Evolutionary conservation across 2,888 invertebrate species (phyloP).

Genomic region (Pammene aurita): DNA sequence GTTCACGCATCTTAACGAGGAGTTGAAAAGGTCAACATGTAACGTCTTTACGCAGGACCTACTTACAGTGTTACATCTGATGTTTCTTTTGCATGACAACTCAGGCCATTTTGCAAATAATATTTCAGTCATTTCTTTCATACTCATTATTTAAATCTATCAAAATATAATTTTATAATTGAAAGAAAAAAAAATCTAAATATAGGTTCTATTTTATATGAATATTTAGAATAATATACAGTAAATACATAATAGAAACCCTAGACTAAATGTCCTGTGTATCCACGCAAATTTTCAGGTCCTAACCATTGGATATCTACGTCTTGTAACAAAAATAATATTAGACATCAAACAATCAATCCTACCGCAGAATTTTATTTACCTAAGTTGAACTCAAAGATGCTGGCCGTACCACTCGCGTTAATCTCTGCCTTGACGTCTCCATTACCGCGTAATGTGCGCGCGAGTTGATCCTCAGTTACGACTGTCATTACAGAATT

Average conservation of each 20-base stretch:
- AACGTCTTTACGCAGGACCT: background rate
- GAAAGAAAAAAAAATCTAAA: too few relatives aligned
- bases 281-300: too few relatives aligned
- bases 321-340: too few relatives aligned
- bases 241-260: too few relatives aligned
- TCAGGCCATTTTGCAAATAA: too few relatives aligned
- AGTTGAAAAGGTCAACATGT: background rate
- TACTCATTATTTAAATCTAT: too few relatives aligned
- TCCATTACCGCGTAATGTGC: constrained; percentile 37
- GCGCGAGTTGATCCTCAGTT: constrained; percentile 37
- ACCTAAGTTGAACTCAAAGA: background rate
- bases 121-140: too few relatives aligned
- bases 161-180: too few relatives aligned
- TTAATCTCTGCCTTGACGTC: constrained; percentile 40
- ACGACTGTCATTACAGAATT: constrained; percentile 37
- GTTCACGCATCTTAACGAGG: background rate
- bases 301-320: too few relatives aligned
- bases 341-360: background rate
- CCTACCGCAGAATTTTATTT: background rate
- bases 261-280: too few relatives aligned
- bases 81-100: background rate
- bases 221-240: too few relatives aligned
- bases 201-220: too few relatives aligned
- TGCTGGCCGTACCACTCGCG: constrained; percentile 27
- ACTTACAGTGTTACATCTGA: background rate